These are phyloP conservation scores for Norana najaformis DNA, from an alignment of 2,888 invertebrate genomes.

Conservation along the genomic window DNA sequence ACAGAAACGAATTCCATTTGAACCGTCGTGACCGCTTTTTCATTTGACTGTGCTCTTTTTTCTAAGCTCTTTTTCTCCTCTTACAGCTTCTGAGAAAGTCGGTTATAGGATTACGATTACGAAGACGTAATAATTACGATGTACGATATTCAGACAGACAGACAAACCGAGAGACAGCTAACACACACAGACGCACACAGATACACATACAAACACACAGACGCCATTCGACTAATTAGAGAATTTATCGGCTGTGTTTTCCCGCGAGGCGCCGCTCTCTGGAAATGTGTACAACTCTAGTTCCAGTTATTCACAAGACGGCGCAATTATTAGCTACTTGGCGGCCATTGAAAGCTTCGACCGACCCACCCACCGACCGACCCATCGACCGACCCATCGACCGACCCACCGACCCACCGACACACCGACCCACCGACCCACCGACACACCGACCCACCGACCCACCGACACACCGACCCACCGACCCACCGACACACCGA, in stretches of 20 bases:
- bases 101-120: not conserved
- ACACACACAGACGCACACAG: not conserved
- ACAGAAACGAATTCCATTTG: not conserved
- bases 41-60: not conserved
- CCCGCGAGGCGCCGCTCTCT: not conserved
- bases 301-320: not conserved
- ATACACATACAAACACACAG: not conserved
- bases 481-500: no score
- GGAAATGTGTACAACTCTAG: not conserved
- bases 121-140: not conserved
- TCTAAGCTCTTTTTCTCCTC: not conserved
- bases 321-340: not conserved
- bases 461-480: not conserved
- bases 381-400: not conserved
- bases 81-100: not conserved
- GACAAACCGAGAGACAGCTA: not conserved
- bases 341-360: not conserved
- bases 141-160: not conserved
- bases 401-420: no score
- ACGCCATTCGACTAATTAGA: not conserved
- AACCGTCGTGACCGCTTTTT: not conserved
- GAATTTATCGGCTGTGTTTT: not conserved
- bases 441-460: not conserved
- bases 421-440: no score
- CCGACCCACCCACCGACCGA: not conserved